Conservation (phyloP, 2,113 vertebrate species). For the Proterorhinus semilunaris region DNA sequence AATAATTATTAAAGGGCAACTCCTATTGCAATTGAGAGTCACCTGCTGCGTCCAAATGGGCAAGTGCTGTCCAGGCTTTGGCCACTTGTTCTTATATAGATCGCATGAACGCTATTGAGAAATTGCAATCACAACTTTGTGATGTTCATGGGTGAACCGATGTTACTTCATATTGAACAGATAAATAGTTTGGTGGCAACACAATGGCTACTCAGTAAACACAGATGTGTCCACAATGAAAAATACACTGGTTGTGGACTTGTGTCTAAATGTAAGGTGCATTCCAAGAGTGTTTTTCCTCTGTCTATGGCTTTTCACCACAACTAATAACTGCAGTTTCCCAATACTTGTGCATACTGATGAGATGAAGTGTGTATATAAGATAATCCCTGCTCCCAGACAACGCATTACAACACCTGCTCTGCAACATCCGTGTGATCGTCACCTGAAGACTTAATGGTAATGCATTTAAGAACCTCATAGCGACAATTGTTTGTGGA, state of each 20-base stretch:
- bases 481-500: not conserved
- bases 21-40: not conserved
- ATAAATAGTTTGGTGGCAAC: not conserved
- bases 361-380: conserved; percentile 35
- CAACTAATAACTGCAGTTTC: conserved; percentile 17
- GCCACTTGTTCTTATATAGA: conserved; percentile 29
- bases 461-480: conserved; percentile 1
- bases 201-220: not conserved
- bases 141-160: not conserved
- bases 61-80: not conserved
- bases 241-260: not conserved
- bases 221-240: too few species aligned
- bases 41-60: not conserved
- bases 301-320: conserved; percentile 1
- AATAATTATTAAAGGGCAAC: not conserved
- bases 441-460: conserved; percentile 25
- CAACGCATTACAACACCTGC: conserved; percentile 7
- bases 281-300: not conserved
- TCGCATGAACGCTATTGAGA: conserved; percentile 11
- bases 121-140: conserved; percentile 15
- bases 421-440: not conserved
- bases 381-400: conserved; percentile 12
- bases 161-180: conserved; percentile 4
- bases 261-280: not conserved
- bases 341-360: conserved; percentile 8